phyloP scores from a whole-genome alignment of 2,888 invertebrate species.

The Rotaria macrura region DNA sequence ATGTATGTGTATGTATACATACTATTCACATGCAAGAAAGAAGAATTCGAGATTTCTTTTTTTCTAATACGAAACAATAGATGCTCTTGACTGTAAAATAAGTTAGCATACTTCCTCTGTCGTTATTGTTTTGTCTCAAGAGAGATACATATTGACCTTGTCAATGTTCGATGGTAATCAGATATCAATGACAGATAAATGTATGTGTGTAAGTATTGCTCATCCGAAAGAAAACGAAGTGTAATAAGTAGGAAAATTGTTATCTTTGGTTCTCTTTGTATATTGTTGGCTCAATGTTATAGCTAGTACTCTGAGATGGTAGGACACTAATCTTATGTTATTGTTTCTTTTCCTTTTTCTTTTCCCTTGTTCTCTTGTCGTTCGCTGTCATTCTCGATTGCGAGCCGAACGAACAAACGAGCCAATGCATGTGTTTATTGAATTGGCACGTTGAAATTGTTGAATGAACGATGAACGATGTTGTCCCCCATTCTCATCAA shows the following conservation, averaged over 20 bases:
- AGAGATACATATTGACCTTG: slow-evolving; percentile 7
- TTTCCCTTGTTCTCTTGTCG: neutral
- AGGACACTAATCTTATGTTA: neutral
- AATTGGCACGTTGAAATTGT: slow-evolving; percentile 1
- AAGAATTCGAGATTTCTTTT: neutral
- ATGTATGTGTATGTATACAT: neutral
- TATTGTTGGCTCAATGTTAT: neutral
- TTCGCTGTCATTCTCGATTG: neutral
- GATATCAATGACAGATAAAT: neutral
- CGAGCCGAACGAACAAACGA: neutral
- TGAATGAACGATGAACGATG: neutral
- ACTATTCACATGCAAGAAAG: neutral
- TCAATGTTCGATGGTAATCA: neutral
- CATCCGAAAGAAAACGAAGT: neutral
- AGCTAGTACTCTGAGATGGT: neutral
- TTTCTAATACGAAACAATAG: neutral
- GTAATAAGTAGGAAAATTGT: neutral
- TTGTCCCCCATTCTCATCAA: neutral
- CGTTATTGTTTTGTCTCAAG: neutral
- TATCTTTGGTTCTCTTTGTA: neutral
- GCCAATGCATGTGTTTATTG: neutral
- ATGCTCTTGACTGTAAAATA: neutral
- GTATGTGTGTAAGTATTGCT: neutral
- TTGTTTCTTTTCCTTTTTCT: neutral
- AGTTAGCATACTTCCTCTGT: neutral